Evolutionary conservation across 1,140 invertebrate genomes (phyloP).

Genomic region (Venturia canescens): DNA sequence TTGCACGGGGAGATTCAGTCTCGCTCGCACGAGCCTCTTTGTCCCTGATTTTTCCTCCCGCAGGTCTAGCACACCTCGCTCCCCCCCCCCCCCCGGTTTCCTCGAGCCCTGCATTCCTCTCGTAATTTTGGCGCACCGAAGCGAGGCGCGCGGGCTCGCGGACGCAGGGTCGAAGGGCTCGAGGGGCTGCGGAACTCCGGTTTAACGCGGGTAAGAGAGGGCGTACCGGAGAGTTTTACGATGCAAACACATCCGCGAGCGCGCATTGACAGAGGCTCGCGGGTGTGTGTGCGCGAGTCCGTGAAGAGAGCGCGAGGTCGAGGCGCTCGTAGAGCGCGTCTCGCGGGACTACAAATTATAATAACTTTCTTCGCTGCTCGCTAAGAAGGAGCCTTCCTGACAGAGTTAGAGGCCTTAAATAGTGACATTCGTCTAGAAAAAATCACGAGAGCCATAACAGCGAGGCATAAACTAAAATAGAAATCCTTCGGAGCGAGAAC

Average conservation of each 20-base stretch:
- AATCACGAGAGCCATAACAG: too few species aligned
- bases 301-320: not conserved
- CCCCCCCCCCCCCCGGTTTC: too few species aligned
- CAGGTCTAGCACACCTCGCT: not conserved
- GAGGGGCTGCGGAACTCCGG: not conserved
- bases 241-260: not conserved
- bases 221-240: constrained; percentile 21
- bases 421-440: too few species aligned
- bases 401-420: too few species aligned
- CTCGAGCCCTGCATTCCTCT: not conserved
- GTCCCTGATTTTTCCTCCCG: not conserved
- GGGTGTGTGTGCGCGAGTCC: not conserved
- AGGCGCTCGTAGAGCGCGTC: not conserved
- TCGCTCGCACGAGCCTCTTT: not conserved
- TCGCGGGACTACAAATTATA: not conserved
- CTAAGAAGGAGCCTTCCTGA: too few species aligned
- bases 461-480: too few species aligned
- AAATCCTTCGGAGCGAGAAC: too few species aligned
- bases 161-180: not conserved
- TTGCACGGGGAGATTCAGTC: not conserved
- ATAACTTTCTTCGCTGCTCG: too few species aligned
- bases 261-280: not conserved
- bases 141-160: not conserved
- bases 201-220: constrained; percentile 25
- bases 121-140: not conserved